Conservation (phyloP, 1,140 invertebrate species). For the Grapholita molesta region DNA sequence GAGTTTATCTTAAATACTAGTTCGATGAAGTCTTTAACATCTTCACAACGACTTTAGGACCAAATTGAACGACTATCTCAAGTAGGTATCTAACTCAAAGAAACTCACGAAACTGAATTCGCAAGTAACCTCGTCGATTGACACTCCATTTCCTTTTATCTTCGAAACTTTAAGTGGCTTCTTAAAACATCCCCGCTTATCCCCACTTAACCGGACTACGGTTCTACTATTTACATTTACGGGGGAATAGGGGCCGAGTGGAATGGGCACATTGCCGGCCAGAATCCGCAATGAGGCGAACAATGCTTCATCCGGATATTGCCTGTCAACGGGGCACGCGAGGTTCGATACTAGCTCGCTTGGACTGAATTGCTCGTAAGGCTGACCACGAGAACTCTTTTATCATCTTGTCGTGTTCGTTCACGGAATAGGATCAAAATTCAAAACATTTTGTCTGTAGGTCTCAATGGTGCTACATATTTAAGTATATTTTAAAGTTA, state of each 20-base stretch:
- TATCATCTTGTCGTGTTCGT: background rate
- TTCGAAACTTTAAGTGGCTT: too few relatives aligned
- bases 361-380: background rate
- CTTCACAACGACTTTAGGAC: too few relatives aligned
- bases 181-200: too few relatives aligned
- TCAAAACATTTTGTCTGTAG: too few relatives aligned
- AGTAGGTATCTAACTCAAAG: too few relatives aligned
- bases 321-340: slow-evolving; percentile 15
- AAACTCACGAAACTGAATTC: background rate
- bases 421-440: background rate
- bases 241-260: background rate
- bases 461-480: too few relatives aligned
- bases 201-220: background rate
- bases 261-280: background rate
- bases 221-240: slow-evolving; percentile 8
- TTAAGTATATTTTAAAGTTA: too few relatives aligned
- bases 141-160: background rate
- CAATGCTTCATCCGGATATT: slow-evolving; percentile 22
- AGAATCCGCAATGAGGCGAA: slow-evolving; percentile 20
- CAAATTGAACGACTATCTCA: too few relatives aligned
- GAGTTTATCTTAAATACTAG: too few relatives aligned
- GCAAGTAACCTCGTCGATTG: background rate
- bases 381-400: background rate
- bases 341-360: background rate
- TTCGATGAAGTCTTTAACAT: too few relatives aligned